Percentiles rank a stretch among this genome's conserved stretches.
Evolutionary conservation across 1,140 invertebrate species (phyloP).

Genomic region (Parasteatoda tepidariorum): DNA sequence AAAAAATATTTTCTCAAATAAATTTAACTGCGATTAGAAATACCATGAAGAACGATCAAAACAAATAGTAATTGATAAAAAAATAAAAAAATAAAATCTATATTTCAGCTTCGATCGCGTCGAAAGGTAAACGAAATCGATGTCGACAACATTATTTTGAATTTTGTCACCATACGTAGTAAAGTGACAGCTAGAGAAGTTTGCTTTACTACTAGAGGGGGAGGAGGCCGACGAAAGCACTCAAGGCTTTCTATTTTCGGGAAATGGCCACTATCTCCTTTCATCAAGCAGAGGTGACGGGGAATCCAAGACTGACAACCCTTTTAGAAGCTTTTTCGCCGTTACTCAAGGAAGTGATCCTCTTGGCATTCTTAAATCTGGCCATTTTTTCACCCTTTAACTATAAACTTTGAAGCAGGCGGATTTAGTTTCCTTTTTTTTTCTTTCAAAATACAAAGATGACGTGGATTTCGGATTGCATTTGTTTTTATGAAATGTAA

Average conservation of each 20-base stretch:
- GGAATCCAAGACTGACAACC: constrained; percentile 27
- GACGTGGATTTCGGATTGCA: no score
- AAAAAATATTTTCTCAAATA: no score
- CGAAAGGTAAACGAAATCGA: not conserved
- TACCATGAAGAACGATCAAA: no score
- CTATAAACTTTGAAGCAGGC: no score
- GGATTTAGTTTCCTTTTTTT: no score
- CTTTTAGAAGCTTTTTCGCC: constrained; percentile 30
- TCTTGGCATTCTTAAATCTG: not conserved
- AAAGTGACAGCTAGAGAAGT: not conserved
- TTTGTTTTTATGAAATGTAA: no score
- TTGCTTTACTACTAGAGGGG: not conserved
- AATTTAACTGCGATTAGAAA: no score
- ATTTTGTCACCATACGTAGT: not conserved
- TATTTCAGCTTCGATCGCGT: no score
- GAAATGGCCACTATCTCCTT: constrained; percentile 21
- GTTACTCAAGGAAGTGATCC: not conserved
- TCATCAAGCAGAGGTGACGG: constrained; percentile 28
- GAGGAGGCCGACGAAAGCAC: not conserved
- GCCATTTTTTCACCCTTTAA: no score
- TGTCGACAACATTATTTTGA: not conserved
- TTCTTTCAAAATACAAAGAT: no score
- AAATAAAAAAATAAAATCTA: no score
- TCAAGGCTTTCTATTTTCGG: not conserved
- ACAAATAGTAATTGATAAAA: no score